phyloP scores from a whole-genome alignment of 2,888 invertebrate species.

The Plagiodera versicolora region DNA sequence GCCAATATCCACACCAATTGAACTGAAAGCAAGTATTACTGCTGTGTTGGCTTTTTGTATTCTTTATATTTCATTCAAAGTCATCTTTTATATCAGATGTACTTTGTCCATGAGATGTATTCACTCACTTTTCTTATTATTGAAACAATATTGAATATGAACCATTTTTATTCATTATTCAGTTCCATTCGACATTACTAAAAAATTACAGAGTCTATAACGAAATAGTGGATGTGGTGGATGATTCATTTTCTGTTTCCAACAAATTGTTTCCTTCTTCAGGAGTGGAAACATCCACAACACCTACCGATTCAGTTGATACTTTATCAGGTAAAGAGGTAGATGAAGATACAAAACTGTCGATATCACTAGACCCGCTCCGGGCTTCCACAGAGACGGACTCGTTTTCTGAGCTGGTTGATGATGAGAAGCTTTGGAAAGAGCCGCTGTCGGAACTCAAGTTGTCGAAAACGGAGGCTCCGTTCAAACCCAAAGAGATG shows the following conservation, averaged over 20 bases:
- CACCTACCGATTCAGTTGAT: not conserved
- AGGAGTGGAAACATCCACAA: not conserved
- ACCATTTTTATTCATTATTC: no score
- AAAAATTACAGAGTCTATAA: not conserved
- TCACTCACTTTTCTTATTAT: no score
- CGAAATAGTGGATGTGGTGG: not conserved
- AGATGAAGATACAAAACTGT: not conserved
- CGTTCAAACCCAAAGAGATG: not conserved
- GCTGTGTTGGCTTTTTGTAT: no score
- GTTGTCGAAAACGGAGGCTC: not conserved
- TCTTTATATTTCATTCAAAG: no score
- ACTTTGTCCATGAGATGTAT: no score
- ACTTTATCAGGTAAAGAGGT: not conserved
- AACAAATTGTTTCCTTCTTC: not conserved
- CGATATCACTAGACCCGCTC: not conserved
- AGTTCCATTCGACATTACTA: not conserved
- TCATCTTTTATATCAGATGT: no score
- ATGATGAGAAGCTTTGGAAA: not conserved
- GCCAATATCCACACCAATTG: no score
- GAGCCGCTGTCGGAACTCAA: no score
- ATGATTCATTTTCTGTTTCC: not conserved
- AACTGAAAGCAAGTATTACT: no score
- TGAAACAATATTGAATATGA: no score
- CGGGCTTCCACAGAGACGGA: conserved; percentile 26
- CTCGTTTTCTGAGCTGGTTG: conserved; percentile 20